A percentile compares a stretch with the other conserved stretches of the same genome.
These are phyloP conservation scores for Limenitis camilla DNA, from an alignment of 2,888 invertebrate genomes.

Conservation along the genomic window DNA sequence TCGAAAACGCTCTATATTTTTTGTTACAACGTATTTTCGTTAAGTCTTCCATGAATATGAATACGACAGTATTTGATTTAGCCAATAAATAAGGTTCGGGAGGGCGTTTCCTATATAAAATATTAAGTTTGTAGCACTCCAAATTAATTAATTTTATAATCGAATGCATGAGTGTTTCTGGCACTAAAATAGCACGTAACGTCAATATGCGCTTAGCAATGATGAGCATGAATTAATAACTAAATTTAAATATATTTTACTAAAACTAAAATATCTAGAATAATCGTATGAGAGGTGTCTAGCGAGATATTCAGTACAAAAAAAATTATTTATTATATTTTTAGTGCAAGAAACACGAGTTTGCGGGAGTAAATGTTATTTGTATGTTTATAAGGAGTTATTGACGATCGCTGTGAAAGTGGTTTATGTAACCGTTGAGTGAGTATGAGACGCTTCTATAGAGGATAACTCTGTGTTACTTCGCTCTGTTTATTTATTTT, in stretches of 20 bases:
- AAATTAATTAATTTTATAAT: conserved; percentile 43
- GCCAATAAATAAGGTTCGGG: conserved; percentile 40
- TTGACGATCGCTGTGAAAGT: conserved; percentile 39
- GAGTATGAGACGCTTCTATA: conserved; percentile 65
- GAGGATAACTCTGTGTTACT: conserved; percentile 44
- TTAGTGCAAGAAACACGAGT: conserved; percentile 45
- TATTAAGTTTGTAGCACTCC: conserved; percentile 68
- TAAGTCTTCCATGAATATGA: conserved; percentile 45
- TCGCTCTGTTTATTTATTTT: conserved; percentile 43
- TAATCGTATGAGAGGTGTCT: too few relatives aligned
- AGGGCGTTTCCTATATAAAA: conserved; percentile 69
- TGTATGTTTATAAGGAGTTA: conserved; percentile 33
- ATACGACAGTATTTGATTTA: conserved; percentile 49
- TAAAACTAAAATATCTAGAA: too few relatives aligned
- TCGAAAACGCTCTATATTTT: conserved; percentile 14
- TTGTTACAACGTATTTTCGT: conserved; percentile 27
- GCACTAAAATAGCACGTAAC: conserved; percentile 21
- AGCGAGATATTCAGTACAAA: too few relatives aligned
- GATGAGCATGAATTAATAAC: conserved; percentile 36
- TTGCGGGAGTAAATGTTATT: conserved; percentile 32
- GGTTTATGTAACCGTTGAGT: conserved; percentile 43
- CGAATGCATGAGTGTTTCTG: conserved; percentile 44
- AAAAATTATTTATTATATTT: too few relatives aligned
- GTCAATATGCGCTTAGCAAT: conserved; percentile 29
- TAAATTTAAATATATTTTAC: conserved; percentile 34